Base-by-base conservation (phyloP, 2,797 vertebrate species). In the Ibycter americanus region DNA sequence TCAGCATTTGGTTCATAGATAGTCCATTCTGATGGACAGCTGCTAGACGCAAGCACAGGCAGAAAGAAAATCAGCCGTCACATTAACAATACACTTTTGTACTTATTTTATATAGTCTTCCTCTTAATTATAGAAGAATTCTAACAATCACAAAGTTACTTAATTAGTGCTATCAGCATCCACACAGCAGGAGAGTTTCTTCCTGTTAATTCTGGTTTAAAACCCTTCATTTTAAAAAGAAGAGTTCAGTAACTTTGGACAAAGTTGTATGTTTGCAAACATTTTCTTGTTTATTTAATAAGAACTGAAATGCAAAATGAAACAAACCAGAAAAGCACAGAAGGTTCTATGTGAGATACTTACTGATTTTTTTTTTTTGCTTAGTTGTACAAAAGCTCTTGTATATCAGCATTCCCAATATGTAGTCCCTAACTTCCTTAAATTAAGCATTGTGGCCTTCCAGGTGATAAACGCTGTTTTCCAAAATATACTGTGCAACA, bases 11-110 rank as follows among this genome's bases (percentile, higher is more conserved):
- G 98, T 99, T 99, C 99, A 99, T 99, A 89, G 99, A 99, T 85
- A 99, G 97, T 90, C 99, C 99, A 4, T 99, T 99, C 98, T 99
- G 99, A 98, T 99, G 99, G 91, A 98, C 95, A 85, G 99, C 99
- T 99, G 98, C 89, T 84, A 89, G 91, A 79, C 49, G 91, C 26
- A 52, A 97, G 87, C 1, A 3, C 56, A 95, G 31, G 65, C 14
- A 96, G 67, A 88, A 95, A 96, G 74, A 91, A 83, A 89, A 92
- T 78, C 56, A 87, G 72, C 12, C 1, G 0, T 65, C 81, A 83
- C 17, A 80, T 76, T 52, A 94, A 88, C n/a, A 87, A 83, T 42
- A 92, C 12, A 65, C n/a, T 76, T 31, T 82, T 76, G 26, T 27
- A 49, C 15, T 89, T 91, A 68, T 47, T 76, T 54, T 36, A 59